Base-by-base conservation (phyloP, 2,888 invertebrate species). In the Drosophila pegasa region DNA sequence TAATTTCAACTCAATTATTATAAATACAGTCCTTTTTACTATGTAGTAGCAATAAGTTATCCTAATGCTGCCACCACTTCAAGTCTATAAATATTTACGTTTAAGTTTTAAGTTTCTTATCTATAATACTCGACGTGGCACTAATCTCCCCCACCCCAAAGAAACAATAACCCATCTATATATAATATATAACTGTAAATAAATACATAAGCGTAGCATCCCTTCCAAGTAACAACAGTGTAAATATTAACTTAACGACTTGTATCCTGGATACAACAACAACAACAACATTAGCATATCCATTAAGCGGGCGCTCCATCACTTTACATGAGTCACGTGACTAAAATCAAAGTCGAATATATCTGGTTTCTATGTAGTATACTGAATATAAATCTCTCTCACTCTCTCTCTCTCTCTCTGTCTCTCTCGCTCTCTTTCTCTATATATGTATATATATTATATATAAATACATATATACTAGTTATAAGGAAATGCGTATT, bases 41-140 rank as follows among this genome's bases (percentile, higher is more conserved):
- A 64, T 64, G 35, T 65, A 69, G 83, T 81, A 79, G 82, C 45
- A 41, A 45, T 72, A 87, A 80, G 87, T 80, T 68, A 61, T 63
- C 61, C 16, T 71, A 80, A 58, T 52, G 75, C 85, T 71, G 80
- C 80, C 56, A 71, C 61, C 50, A 59, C 38, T 75, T 60, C 33
- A 64, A 60, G 67, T 71, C 71, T 57, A 67, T 48, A 45, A 71
- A 58, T 55, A 48, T 57, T 52, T 54, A 54, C 50, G 35, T 67
- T 45, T 69, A 50, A 60, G 68, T 64, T 64, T 70, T 75, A 73
- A 74, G 69, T 80, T 77, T 52, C 52, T 77, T 78, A 75, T 67
- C 63, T 80, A n/a, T n/a, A n/a, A n/a, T n/a, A 66, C 67, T 74
- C 80, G 74, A 63, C 68, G 67, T 86, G 74, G 74, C 84, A 86